A percentile compares a stretch with the other conserved stretches of the same genome.
phyloP scores from a whole-genome alignment of 2,797 vertebrate species.

The Trachurus trachurus region DNA sequence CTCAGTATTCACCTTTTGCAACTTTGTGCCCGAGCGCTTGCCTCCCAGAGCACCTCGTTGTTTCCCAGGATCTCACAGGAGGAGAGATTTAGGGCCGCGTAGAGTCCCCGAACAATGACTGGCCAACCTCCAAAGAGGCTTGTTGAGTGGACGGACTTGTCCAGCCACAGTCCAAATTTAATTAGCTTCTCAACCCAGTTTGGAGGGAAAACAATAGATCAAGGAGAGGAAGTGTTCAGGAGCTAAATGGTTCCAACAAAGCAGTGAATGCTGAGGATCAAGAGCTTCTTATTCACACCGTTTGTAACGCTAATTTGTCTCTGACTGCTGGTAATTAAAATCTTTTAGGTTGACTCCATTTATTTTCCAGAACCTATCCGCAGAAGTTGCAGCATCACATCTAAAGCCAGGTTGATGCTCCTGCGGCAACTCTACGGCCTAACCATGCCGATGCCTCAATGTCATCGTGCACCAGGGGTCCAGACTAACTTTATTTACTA shows the following conservation, averaged over 20 bases:
- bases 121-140: conserved; percentile 67
- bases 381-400: too few species aligned
- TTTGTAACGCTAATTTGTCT: conserved; percentile 3
- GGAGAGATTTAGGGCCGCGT: conserved; percentile 38
- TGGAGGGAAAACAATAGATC: conserved; percentile 47
- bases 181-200: conserved; percentile 60
- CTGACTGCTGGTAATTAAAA: not conserved
- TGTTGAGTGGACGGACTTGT: conserved; percentile 60
- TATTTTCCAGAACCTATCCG: too few species aligned
- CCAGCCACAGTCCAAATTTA: conserved; percentile 56
- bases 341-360: too few species aligned
- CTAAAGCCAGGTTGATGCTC: too few species aligned
- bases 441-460: too few species aligned
- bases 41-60: conserved; percentile 42
- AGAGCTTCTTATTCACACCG: not conserved
- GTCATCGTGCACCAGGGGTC: too few species aligned
- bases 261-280: not conserved
- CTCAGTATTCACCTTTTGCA: conserved; percentile 57
- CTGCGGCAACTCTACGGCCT: too few species aligned
- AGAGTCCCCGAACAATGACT: conserved; percentile 69
- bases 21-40: conserved; percentile 19
- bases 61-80: conserved; percentile 44
- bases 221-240: conserved; percentile 34
- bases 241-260: conserved; percentile 41
- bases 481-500: too few species aligned